Base-by-base conservation (phyloP, 2,888 invertebrate genomes). In the Eristalis arbustorum region DNA sequence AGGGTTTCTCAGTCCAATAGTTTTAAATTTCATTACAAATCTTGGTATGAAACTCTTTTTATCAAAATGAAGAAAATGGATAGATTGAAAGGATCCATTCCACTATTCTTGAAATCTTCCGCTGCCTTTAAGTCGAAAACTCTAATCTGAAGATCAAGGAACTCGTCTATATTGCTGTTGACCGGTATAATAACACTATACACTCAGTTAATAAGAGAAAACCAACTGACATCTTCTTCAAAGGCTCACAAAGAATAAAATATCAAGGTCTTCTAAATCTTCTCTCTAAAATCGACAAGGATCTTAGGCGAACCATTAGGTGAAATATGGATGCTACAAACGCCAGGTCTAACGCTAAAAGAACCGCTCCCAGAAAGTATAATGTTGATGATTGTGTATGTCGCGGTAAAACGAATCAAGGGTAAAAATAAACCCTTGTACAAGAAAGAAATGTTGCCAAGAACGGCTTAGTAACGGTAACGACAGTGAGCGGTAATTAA, bases 171-270 rank as follows among this genome's bases (percentile, higher is more conserved):
- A 64, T 64, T 6, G 31, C 37, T 34, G 34, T 34, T 18, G 37
- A 37, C 37, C 14, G 64, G 34, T 64, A 64, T 22, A 64, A 64
- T 37, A 64, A 64, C 31, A 34, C 64, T 11, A 37, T 64, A n/a
- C 64, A 37, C 37, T 64, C 34, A 10, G 34, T 34, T 3, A 64
- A 37, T n/a, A 64, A 63, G 37, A 14, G 31, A 62, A 31, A 25
- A 62, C 62, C 62, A 25, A 31, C 62, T 11, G 31, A 13, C 31
- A 23, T 40, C 4, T 1, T n/a, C 42, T n/a, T n/a, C 14, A 42
- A 42, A n/a, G n/a, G 42, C 14, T 40, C 40, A 40, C 40, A 40
- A 40, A 40, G 40, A 3, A 13, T 40, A 13, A 40, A 40, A 11
- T 40, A 11, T 40, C 40, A 40, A 40, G 13, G 40, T 40, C 40